Evolutionary conservation across 2,888 invertebrate species (phyloP).

Genomic region (Neoitamus cyanurus): DNA sequence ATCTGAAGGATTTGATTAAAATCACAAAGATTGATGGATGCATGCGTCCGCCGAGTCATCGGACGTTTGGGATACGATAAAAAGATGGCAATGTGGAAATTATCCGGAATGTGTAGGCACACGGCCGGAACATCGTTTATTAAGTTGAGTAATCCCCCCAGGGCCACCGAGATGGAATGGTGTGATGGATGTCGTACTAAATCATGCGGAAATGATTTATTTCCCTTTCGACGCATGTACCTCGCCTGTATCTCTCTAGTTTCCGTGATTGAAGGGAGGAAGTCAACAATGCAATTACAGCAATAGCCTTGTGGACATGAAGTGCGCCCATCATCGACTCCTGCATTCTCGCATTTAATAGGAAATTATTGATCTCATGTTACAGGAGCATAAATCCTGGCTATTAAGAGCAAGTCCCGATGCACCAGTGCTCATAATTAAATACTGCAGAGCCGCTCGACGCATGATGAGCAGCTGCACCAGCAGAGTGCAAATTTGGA

Average conservation of each 20-base stretch:
- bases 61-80: background rate
- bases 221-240: conserved; percentile 10
- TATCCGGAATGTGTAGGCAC: conserved; percentile 11
- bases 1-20: conserved; percentile 10
- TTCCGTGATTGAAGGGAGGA: conserved; percentile 24
- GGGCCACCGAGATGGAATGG: background rate
- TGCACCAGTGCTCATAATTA: background rate
- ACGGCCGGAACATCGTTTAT: conserved; percentile 16
- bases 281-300: conserved; percentile 33
- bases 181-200: conserved; percentile 23
- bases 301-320: conserved; percentile 19
- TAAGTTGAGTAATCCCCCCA: conserved; percentile 19
- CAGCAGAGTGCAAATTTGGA: background rate
- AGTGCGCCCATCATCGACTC: background rate
- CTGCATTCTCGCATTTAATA: conserved; percentile 11
- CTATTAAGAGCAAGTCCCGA: background rate
- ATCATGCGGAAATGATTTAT: conserved; percentile 38
- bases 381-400: background rate
- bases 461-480: background rate
- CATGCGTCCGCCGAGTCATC: background rate
- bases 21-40: conserved; percentile 19
- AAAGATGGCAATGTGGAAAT: conserved; percentile 15
- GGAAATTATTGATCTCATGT: conserved; percentile 20
- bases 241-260: background rate
- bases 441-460: background rate